Base-by-base conservation (phyloP, 2,113 vertebrate species). In the Forbesichthys papilliferus region DNA sequence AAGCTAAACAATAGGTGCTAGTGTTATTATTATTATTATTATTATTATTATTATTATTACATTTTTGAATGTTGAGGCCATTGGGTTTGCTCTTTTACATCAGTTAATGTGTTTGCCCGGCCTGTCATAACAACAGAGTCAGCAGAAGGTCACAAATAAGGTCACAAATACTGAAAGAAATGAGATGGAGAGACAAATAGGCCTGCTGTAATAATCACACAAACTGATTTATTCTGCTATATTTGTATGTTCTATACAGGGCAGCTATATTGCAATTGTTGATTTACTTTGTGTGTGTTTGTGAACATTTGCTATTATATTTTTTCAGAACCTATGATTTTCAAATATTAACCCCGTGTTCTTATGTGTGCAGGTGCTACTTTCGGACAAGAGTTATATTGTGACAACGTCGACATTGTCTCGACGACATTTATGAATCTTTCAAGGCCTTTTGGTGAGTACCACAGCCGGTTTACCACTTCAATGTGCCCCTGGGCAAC, bases 381-480 rank as follows among this genome's bases (percentile, higher is more conserved):
- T 67, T 58, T 64, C 77, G 59, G 64, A 66, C 61, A 72, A 34
- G 64, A 11, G 62, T 52, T 48, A 61, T 27, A 75, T 75, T 76
- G 68, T 68, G 75, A 83, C 80, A 68, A 78, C 83, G 75, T 79
- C 81, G 2, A 11, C 49, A 2, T 77, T 71, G 62, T 88, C 83
- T 81, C 82, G 46, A 9, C 66, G 66, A 85, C 79, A 86, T 90
- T 84, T 66, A 89, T 89, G 89, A 90, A 83, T 86, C 87, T 88
- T 90, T 82, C 58, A 82, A 76, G 77, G 80, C 79, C 80, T 84
- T 88, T 89, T 90, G 87, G 89, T 90, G 80, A 90, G 89, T 80
- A 60, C 33, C 48, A 9, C 10, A 36, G 20, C 6, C 2, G 27
- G 27, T 27, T 27, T 27, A 27, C 2, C 27, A 27, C 27, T 27